Conservation (phyloP, 2,113 vertebrate species). For the Rostratula benghalensis region DNA sequence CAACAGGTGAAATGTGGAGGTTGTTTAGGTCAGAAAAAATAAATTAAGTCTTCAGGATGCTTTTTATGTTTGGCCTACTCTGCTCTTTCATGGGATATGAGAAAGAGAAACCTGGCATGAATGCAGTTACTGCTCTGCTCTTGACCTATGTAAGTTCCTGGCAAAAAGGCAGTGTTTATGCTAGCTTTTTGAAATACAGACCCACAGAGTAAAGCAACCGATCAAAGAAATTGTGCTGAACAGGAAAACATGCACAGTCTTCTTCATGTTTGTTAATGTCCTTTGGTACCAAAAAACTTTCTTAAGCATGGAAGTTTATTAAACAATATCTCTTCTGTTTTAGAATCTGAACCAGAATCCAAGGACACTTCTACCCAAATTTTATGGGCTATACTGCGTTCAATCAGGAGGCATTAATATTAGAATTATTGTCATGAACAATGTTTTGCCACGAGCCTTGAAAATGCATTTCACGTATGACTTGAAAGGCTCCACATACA, state of each 20-base stretch:
- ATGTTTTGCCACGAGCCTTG: constrained; percentile 88
- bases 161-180: not conserved
- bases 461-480: constrained; percentile 95
- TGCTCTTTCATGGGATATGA: not conserved
- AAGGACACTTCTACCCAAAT: constrained; percentile 93
- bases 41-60: not conserved
- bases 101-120: not conserved
- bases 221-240: not conserved
- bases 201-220: not conserved
- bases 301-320: not conserved
- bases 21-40: not conserved
- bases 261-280: not conserved
- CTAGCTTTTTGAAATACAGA: not conserved
- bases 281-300: not conserved
- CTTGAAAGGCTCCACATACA: constrained; percentile 94
- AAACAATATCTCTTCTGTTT: constrained; percentile 1
- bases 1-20: not conserved
- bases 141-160: not conserved
- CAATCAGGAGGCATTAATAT: constrained; percentile 88
- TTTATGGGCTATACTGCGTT: constrained; percentile 95
- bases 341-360: constrained; percentile 98
- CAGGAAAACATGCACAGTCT: not conserved
- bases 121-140: not conserved
- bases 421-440: constrained; percentile 96
- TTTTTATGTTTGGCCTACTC: not conserved